Conservation (phyloP, 1,140 invertebrate genomes). For the Drosophila grimshawi region DNA sequence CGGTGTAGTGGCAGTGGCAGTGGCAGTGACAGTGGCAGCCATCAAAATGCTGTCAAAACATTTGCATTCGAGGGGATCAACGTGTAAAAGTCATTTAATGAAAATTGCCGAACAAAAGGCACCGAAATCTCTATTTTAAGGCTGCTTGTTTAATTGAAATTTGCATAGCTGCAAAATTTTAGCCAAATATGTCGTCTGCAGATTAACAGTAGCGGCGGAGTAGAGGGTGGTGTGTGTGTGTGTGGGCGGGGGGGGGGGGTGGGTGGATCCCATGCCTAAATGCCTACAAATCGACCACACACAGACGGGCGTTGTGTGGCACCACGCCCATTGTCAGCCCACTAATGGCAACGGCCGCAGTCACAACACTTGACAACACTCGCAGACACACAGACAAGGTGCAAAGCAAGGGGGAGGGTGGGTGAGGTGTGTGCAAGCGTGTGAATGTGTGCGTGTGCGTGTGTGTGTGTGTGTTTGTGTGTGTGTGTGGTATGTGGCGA, state of each 20-base stretch:
- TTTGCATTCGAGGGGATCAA: conserved; percentile 53
- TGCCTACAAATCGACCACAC: conserved; percentile 33
- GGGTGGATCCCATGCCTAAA: conserved; percentile 20
- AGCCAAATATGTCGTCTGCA: conserved; percentile 41
- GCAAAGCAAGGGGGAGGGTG: neutral
- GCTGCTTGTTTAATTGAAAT: conserved; percentile 69
- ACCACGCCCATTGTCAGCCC: conserved; percentile 44
- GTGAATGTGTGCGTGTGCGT: too few relatives aligned
- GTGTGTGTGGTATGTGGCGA: neutral
- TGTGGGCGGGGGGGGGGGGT: neutral
- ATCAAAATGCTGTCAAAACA: conserved; percentile 48
- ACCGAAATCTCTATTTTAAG: neutral
- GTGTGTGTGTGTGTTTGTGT: neutral
- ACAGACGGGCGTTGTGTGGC: conserved; percentile 3
- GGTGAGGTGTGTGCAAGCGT: neutral
- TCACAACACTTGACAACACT: conserved; percentile 62
- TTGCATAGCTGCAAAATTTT: conserved; percentile 52
- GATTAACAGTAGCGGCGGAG: neutral
- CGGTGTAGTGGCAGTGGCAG: conserved; percentile 1
- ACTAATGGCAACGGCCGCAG: conserved; percentile 28
- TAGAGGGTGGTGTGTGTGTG: neutral
- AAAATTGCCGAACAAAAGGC: conserved; percentile 57
- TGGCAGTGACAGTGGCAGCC: neutral
- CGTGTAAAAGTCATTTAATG: conserved; percentile 43
- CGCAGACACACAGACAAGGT: conserved; percentile 18